phyloP scores from a whole-genome alignment of 1,140 invertebrate species.

The Eumeta japonica region DNA sequence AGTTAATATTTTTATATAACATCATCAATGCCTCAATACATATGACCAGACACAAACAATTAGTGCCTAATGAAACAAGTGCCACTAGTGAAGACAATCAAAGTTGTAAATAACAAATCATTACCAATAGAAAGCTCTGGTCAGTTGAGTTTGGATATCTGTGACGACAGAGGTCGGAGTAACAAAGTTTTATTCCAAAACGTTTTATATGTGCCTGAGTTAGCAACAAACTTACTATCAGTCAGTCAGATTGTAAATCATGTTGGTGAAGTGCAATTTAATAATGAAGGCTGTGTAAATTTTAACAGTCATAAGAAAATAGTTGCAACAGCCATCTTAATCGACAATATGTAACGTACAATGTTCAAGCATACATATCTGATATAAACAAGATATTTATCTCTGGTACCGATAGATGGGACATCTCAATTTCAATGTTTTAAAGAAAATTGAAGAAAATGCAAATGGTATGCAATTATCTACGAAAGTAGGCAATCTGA shows the following conservation, averaged over 20 bases:
- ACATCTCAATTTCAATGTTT: not conserved
- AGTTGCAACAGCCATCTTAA: not conserved
- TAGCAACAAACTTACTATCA: too few relatives aligned
- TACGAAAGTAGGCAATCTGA: not conserved
- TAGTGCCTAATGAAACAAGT: not conserved
- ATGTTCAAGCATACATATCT: not conserved
- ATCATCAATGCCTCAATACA: not conserved
- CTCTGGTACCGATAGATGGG: constrained; percentile 1
- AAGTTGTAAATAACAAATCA: constrained; percentile 1
- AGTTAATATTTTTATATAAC: not conserved
- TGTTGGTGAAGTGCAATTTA: not conserved
- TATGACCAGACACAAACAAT: not conserved
- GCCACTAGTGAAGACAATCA: not conserved
- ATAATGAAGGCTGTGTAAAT: not conserved
- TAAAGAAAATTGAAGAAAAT: not conserved
- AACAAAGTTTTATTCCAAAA: not conserved
- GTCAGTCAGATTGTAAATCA: not conserved
- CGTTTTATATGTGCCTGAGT: constrained; percentile 1
- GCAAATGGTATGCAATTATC: not conserved
- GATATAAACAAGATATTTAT: constrained; percentile 1
- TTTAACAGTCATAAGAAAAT: not conserved
- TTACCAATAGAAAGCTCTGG: not conserved
- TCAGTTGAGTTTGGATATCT: not conserved
- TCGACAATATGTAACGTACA: constrained; percentile 3
- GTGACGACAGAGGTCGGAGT: too few relatives aligned